Evolutionary conservation across 2,888 invertebrate genomes (phyloP), one percentile per base, ranked within the genome.

Genomic region (Liodrosophila aerea): DNA sequence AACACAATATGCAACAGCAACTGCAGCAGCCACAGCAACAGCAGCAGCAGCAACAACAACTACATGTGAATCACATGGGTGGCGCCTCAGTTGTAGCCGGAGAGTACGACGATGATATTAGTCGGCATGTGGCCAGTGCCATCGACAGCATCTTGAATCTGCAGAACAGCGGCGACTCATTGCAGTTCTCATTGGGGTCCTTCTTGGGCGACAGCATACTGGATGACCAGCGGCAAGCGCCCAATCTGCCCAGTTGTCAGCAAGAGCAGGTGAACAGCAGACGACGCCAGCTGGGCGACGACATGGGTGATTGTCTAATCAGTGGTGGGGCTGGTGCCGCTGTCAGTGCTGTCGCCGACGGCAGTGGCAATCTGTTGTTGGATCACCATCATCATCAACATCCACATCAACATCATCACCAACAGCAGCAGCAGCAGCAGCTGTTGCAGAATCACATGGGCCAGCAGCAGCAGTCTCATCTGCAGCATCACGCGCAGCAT

Each of bases 81-180:
- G 77, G 65, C 40, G 7, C 68, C 18, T 46, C 77, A 58, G 86
- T 45, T 63, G 80, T 29, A 71, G 74, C 57, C 1, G 84, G 81
- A 8, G 91, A 90, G 60, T 90, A 89, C 52, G 92, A 93, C 75
- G 93, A 94, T 76, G 93, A 93, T 76, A 93, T 94, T 60, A 94
- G 94, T 72, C 93, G 94, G 27, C 94, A 95, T 88, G 95, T 95
- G 64, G 94, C 95, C 88, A 94, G 93, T 85, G 95, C 95, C 66
- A 95, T 95, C 77, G 94, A 95, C 88, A 94, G 94, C 86, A 95
- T 95, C 85, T 90, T 95, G 64, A 94, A 94, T 89, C 90, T 94
- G 73, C 94, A 94, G 86, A 90, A 89, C 58, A 90, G 88, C 56
- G 90, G 89, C 87, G 89, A 92, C 76, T 88, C 91, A 40, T 56